These are phyloP conservation scores for human DNA, from an alignment of 2,113 vertebrate genomes.

Conservation along the genomic window DNA sequence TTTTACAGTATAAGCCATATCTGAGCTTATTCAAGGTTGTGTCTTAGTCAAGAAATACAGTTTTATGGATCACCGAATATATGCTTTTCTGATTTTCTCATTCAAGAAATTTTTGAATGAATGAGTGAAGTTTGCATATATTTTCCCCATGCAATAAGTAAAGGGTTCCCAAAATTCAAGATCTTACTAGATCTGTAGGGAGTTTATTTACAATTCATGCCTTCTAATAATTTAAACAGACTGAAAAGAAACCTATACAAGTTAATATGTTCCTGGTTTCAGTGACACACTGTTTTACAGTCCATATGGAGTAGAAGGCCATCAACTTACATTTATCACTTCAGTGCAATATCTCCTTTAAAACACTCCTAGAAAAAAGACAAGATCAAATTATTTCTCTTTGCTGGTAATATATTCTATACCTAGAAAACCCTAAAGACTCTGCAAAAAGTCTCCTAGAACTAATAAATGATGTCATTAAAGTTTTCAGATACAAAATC, in stretches of 20 bases:
- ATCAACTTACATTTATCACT: not conserved
- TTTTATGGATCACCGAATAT: not conserved
- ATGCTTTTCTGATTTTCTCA: not conserved
- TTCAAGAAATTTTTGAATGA: constrained; percentile 2
- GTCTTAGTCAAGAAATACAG: not conserved
- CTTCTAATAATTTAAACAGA: not conserved
- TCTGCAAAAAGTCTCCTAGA: too few species aligned
- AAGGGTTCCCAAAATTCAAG: constrained; percentile 22
- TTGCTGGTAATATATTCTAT: too few species aligned
- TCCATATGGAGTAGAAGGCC: not conserved
- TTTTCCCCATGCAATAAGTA: not conserved
- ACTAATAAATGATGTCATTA: too few species aligned
- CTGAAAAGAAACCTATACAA: not conserved
- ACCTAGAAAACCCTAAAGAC: too few species aligned
- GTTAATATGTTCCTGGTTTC: not conserved
- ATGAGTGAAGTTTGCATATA: not conserved
- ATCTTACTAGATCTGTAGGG: not conserved
- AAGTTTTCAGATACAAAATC: too few species aligned
- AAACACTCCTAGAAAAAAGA: not conserved
- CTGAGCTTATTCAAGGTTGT: not conserved
- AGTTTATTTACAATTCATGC: not conserved
- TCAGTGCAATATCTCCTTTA: not conserved
- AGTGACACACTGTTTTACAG: not conserved
- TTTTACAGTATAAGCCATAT: not conserved
- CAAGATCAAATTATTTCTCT: too few species aligned